Evolutionary conservation across 2,888 invertebrate species (phyloP), one percentile per base, ranked within the genome.

Genomic region (Drosophila phalerata): DNA sequence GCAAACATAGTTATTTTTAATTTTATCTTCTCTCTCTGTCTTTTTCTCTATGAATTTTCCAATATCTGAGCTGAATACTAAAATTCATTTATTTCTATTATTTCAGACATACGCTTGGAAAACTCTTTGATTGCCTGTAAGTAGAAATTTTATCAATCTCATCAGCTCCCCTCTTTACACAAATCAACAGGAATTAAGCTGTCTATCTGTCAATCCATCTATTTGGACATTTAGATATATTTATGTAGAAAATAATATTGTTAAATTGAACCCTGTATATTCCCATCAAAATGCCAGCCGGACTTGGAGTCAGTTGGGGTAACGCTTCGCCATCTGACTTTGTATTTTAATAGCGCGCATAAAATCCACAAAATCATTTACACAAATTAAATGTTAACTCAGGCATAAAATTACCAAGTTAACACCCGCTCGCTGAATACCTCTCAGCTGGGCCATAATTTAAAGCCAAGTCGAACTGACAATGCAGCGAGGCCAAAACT

Each of bases 391-490:
- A 87, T 84, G 89, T 84, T 82, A 84, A 78, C 82, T 90, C 85
- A 79, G 83, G 90, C 90, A 86, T 90, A 84, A 90, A 91, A 91
- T 90, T 89, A 91, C 88, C 89, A 90, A 88, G 82, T 90, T 90
- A 88, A 88, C 91, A 91, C 90, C 85, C 87, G 81, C 81, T 69
- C 71, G 65, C 55, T 66, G 45, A 47, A 48, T 53, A 55, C 56
- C 58, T 5, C 37, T 60, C 56, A 25, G 66, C 66, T 60, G 64
- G 72, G 32, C 58, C 57, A 71, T 83, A 73, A 77, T 69, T 83
- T 80, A 83, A 69, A 45, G 73, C 25, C 73, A 61, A 61, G 60
- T 62, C 77, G 60, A 62, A 77, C 61, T 55, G 72, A 63, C 64
- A 73, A 73, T 73, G 73, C 58, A 69, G 65, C 53, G 37, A 19